Evolutionary conservation across 2,113 vertebrate species (phyloP).

Genomic region (Pycnonotus jocosus): DNA sequence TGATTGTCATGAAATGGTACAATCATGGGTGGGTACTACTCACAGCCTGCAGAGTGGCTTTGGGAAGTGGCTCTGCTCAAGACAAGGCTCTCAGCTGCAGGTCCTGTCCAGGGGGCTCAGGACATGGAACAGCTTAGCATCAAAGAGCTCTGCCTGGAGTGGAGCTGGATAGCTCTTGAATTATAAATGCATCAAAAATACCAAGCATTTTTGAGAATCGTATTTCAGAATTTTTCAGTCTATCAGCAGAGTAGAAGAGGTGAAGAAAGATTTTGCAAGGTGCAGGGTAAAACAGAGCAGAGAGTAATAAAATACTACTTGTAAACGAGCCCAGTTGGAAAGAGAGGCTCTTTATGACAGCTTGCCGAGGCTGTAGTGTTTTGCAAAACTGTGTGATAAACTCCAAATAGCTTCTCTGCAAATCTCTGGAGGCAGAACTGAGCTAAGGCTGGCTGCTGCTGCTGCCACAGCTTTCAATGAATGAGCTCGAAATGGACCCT

Average conservation of each 20-base stretch:
- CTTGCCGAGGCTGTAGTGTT: not conserved
- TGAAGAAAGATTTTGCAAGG: slow-evolving; percentile 47
- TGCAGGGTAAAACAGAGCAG: slow-evolving; percentile 38
- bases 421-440: slow-evolving; percentile 41
- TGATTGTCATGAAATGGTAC: not conserved
- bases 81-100: not conserved
- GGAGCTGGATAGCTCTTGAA: not conserved
- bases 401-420: slow-evolving; percentile 54
- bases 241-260: slow-evolving; percentile 1
- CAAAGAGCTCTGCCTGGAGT: not conserved
- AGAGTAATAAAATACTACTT: slow-evolving; percentile 44
- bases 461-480: slow-evolving; percentile 50
- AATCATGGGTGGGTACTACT: not conserved
- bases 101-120: not conserved
- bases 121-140: not conserved
- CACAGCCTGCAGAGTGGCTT: not conserved
- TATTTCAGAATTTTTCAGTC: slow-evolving; percentile 31
- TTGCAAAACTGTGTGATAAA: slow-evolving; percentile 45
- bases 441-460: slow-evolving; percentile 31
- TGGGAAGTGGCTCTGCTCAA: not conserved
- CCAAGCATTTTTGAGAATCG: slow-evolving; percentile 19
- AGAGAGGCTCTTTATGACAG: slow-evolving; percentile 53
- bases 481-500: slow-evolving; percentile 44
- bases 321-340: slow-evolving; percentile 47
- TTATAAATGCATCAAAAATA: slow-evolving; percentile 57